These are phyloP conservation scores for Scrobipalpa costella DNA, from an alignment of 2,888 invertebrate species.

Conservation along the genomic window DNA sequence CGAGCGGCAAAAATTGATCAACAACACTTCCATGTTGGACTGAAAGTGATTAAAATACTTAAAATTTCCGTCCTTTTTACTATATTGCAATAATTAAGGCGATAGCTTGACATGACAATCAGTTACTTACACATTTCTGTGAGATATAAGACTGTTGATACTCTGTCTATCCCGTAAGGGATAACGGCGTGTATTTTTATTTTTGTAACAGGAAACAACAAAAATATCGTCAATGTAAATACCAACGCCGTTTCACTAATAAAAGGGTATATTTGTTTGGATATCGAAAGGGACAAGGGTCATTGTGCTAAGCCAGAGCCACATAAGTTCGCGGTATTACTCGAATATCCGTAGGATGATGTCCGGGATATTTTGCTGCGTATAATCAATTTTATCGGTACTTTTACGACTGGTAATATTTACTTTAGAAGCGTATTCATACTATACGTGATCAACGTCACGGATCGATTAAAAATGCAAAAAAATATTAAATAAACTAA, in stretches of 20 bases:
- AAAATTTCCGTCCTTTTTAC: too few relatives aligned
- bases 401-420: not conserved
- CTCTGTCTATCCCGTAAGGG: too few relatives aligned
- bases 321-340: not conserved
- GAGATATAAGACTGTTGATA: too few relatives aligned
- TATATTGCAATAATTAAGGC: too few relatives aligned
- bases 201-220: not conserved
- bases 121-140: too few relatives aligned
- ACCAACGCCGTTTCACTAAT: not conserved
- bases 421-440: not conserved
- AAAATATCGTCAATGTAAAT: not conserved
- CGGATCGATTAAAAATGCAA: too few relatives aligned
- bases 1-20: not conserved
- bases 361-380: not conserved
- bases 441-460: too few relatives aligned
- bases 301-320: not conserved
- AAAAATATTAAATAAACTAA: too few relatives aligned
- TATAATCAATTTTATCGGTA: not conserved
- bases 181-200: too few relatives aligned
- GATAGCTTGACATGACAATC: too few relatives aligned
- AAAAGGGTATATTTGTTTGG: not conserved
- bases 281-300: not conserved
- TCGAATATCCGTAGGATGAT: not conserved
- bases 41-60: too few relatives aligned
- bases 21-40: too few relatives aligned